Percentiles rank a stretch among this genome's conserved stretches.
phyloP scores from a whole-genome alignment of 2,113 vertebrate species.

The Ctenodactylus gundi region DNA sequence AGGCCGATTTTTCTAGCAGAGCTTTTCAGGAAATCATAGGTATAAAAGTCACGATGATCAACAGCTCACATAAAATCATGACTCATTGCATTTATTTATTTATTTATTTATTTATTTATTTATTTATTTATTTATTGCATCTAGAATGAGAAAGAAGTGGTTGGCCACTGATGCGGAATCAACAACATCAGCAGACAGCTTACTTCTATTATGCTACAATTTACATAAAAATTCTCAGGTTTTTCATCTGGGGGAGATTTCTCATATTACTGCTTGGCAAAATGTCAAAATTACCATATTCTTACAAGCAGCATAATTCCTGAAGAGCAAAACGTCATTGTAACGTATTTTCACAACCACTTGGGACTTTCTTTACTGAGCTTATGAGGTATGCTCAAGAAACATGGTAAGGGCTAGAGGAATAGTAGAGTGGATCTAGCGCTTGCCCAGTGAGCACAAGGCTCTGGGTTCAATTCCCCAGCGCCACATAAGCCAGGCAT shows the following conservation, averaged over 20 bases:
- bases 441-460: too few species aligned
- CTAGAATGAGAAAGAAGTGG: not conserved
- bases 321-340: not conserved
- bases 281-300: not conserved
- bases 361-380: not conserved
- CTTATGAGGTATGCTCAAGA: too few species aligned
- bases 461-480: too few species aligned
- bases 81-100: not conserved
- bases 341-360: not conserved
- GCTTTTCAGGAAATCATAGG: conserved; percentile 10
- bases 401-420: too few species aligned
- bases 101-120: too few species aligned
- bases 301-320: not conserved
- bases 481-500: too few species aligned
- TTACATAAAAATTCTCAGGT: not conserved
- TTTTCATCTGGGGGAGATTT: not conserved
- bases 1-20: not conserved
- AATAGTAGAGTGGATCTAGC: too few species aligned
- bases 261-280: not conserved
- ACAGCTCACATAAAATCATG: not conserved
- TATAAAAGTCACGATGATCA: not conserved
- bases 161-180: not conserved
- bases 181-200: not conserved
- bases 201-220: not conserved
- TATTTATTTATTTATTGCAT: conserved; percentile 13